phyloP scores from a whole-genome alignment of 2,888 invertebrate species.

The Lydus trimaculatus region DNA sequence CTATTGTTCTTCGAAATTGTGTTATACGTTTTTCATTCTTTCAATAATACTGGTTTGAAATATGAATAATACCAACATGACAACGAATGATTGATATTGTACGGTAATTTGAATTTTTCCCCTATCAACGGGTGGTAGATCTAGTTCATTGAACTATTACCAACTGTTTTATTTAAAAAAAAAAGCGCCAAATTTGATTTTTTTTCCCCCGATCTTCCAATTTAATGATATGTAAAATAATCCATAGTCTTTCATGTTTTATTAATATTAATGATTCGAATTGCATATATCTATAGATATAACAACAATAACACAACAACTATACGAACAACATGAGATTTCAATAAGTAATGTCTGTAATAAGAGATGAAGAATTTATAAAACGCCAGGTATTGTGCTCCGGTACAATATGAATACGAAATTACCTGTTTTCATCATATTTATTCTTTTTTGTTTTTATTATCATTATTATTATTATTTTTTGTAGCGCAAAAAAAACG shows the following conservation, averaged over 20 bases:
- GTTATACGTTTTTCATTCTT: too few species aligned
- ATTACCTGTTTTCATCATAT: slow-evolving; percentile 54
- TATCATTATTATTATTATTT: not conserved
- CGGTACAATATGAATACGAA: slow-evolving; percentile 58
- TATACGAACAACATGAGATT: slow-evolving; percentile 43
- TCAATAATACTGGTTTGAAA: slow-evolving; percentile 1
- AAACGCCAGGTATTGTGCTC: slow-evolving; percentile 51
- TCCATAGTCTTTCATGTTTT: slow-evolving; percentile 17
- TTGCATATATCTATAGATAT: slow-evolving; percentile 18
- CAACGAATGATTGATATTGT: slow-evolving; percentile 59
- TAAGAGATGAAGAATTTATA: slow-evolving; percentile 48
- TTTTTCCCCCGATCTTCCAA: not conserved
- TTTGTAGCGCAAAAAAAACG: not conserved
- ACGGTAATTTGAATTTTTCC: slow-evolving; percentile 58
- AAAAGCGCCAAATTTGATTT: slow-evolving; percentile 16
- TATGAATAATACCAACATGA: slow-evolving; percentile 59
- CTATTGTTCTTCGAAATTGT: too few species aligned
- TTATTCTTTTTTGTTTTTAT: not conserved
- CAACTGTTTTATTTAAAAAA: not conserved
- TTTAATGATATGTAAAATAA: not conserved
- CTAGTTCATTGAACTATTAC: slow-evolving; percentile 22
- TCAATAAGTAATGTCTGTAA: slow-evolving; percentile 48
- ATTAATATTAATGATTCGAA: slow-evolving; percentile 35
- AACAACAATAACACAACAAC: not conserved
- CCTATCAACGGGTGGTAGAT: slow-evolving; percentile 55